Base-by-base conservation (phyloP, 2,888 invertebrate genomes). In the Vesta saturnalis region DNA sequence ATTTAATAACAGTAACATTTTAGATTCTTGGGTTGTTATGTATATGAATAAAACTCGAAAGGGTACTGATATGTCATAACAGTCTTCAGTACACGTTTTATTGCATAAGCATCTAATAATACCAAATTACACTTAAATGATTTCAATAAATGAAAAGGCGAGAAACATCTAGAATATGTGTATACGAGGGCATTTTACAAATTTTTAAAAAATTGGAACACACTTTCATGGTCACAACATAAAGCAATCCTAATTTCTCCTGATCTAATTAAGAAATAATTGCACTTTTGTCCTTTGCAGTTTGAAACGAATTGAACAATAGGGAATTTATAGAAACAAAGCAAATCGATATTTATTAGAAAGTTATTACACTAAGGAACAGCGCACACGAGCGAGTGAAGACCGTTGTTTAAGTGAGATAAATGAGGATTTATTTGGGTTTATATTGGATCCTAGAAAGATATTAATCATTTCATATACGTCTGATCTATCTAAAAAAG, bases 401-500 rank as follows among this genome's bases (percentile, higher is more conserved):
- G 58, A 64, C 64, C 64, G 43, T 57, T 18, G 49, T 23, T 64
- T 64, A 64, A 64, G 64, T 64, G 64, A 64, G 64, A 64, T 64
- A 64, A 58, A 64, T 64, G 64, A 49, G 64, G 18, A 58, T 64
- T 64, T 64, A 64, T 64, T 64, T 58, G 14, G 21, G 64, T 57
- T 58, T 64, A 49, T 64, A 64, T 64, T 64, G 64, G 64, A 21
- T 57, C 57, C 47, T 46, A 57, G 18, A 58, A 58, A 15, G 52
- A 58, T 43, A 64, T 64, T 64, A 46, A 64, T 64, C 64, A 64
- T 64, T 64, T 30, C 18, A 47, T 64, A 64, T 49, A 58, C 55
- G 54, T 62, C 62, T 22, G 43, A 39, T 54, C 22, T 22, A n/a
- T n/a, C n/a, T n/a, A n/a, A n/a, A n/a, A n/a, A n/a, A n/a, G n/a